Evolutionary conservation across 2,113 vertebrate species (phyloP), one percentile per base, ranked within the genome.

Genomic region (Carollia perspicillata): DNA sequence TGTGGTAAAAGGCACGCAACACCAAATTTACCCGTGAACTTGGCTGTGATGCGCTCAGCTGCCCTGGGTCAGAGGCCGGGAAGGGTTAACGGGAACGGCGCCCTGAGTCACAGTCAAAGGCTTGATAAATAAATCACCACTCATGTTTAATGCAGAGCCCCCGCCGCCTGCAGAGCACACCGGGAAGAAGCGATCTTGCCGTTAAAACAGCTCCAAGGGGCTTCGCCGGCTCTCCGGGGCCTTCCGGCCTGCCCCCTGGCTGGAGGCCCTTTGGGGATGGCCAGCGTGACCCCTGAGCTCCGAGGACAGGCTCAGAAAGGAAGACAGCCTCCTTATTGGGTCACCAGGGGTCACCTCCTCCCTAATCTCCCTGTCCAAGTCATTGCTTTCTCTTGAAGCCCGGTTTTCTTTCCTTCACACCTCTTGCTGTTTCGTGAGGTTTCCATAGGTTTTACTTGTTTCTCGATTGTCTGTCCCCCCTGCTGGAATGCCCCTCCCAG

Each of bases 71-170:
- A 51, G 35, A 84, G 13, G 66, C 97, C 0, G 0, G 95, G 79
- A 96, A 93, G 87, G 80, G 92, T 98, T 98, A 98, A 96, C 97
- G 47, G 77, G 37, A 81, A 79, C 84, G 83, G 92, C 30, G 9
- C 93, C 33, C 0, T 0, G 9, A 78, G 35, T 93, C 86, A 18
- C 2, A 58, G 71, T 58, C 77, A 94, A 97, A 98, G 87, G 22
- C 97, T 92, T 96, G 97, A 98, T 98, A 98, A 98, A 98, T 98
- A 98, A 98, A 98, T 98, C 95, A 98, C 98, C 0, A 58, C 71
- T 97, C 95, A 98, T 98, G 95, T 98, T 98, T 98, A 98, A 98
- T 98, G 98, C 96, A 98, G 94, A 84, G 49, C 37, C 49, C 88
- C 97, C 0, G 6, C 95, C 97, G 95, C 96, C 95, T 93, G 89